Conservation (phyloP, 2,797 vertebrate species). For the Gymnothorax reevesii region DNA sequence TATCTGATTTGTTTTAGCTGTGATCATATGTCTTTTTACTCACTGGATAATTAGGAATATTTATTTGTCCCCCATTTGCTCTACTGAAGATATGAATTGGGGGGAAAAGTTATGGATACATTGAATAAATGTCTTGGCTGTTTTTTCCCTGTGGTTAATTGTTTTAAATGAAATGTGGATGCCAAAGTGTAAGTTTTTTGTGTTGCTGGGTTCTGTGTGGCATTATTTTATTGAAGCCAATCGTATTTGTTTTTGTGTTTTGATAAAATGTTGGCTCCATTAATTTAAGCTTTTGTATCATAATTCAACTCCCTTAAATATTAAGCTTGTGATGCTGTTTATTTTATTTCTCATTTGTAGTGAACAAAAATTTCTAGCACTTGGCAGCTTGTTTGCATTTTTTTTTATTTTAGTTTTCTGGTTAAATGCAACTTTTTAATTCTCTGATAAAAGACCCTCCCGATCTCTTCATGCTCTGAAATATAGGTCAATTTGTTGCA, state of each 20-base stretch:
- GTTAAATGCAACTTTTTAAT: neutral
- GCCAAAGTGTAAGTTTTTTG: neutral
- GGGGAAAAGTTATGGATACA: neutral
- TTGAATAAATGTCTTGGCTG: neutral
- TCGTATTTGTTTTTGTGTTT: neutral
- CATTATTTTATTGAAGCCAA: neutral
- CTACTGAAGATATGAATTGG: neutral
- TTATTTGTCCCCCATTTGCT: neutral
- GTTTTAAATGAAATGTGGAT: neutral
- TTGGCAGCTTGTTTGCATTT: neutral
- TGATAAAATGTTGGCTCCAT: neutral
- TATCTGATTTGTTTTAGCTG: neutral
- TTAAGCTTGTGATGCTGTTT: neutral
- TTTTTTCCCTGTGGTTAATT: neutral
- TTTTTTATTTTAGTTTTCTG: neutral
- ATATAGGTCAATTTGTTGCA: conserved; percentile 50
- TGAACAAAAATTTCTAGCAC: neutral
- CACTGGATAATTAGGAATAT: neutral
- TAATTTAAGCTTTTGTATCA: neutral
- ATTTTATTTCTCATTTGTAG: neutral
- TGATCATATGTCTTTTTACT: neutral
- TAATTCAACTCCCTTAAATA: neutral
- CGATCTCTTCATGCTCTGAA: conserved; percentile 47
- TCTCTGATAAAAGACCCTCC: conserved; percentile 38
- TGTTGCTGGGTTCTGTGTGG: neutral